These are phyloP conservation scores for Crypturellus undulatus DNA, from an alignment of 2,113 vertebrate species.

Conservation along the genomic window DNA sequence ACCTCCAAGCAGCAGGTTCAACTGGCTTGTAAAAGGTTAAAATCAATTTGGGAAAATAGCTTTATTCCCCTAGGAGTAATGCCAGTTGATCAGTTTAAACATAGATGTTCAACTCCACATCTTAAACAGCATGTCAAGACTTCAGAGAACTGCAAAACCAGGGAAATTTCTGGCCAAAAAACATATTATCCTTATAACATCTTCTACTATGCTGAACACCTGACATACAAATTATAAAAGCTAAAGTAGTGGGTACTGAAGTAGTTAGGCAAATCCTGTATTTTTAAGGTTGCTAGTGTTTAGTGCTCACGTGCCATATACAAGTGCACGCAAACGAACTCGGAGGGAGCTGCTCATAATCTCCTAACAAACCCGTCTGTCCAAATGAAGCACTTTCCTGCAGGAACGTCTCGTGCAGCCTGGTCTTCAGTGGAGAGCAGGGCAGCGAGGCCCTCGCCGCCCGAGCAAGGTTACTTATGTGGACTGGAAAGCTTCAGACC, in stretches of 20 bases:
- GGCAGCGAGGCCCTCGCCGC: background rate
- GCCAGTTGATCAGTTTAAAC: constrained; percentile 41
- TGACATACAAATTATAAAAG: constrained; percentile 17
- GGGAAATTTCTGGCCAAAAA: constrained; percentile 26
- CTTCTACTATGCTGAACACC: constrained; percentile 11
- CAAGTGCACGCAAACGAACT: background rate
- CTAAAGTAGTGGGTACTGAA: background rate
- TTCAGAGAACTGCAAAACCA: constrained; percentile 19
- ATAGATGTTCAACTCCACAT: constrained; percentile 41
- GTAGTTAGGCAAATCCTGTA: background rate
- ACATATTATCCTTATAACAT: background rate
- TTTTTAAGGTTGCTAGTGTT: background rate
- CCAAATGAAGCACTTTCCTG: background rate
- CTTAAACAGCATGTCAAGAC: background rate
- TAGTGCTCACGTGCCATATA: background rate
- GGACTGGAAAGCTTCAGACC: background rate
- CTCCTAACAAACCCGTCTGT: background rate
- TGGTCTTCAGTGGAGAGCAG: background rate
- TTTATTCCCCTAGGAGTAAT: constrained; percentile 29
- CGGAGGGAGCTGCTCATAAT: background rate
- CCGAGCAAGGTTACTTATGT: background rate
- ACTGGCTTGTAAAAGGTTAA: constrained; percentile 47
- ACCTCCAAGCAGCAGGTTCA: constrained; percentile 18
- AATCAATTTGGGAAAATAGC: constrained; percentile 42
- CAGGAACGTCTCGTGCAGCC: background rate